Conservation (phyloP, 2,797 vertebrate genomes). For the Mus minutoides region DNA sequence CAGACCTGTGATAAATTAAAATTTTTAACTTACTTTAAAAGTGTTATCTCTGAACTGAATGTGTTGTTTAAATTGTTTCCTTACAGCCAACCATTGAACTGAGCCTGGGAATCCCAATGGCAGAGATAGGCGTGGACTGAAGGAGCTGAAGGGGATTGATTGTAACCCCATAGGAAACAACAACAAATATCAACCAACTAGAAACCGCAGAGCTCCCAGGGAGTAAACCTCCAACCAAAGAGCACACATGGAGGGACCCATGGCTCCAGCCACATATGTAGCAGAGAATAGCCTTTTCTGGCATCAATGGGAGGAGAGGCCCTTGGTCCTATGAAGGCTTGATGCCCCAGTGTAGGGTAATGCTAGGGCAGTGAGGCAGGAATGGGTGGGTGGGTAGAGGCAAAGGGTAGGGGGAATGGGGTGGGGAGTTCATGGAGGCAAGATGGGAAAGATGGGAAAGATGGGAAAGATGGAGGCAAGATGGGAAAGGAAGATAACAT, state of each 20-base stretch:
- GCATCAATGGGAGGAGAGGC: neutral
- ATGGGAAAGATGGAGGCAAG: neutral
- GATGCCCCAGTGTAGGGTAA: neutral
- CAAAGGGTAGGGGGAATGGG: neutral
- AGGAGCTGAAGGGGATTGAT: neutral
- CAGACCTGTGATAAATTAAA: conserved; percentile 3
- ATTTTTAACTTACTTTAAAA: conserved; percentile 14
- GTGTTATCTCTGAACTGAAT: neutral
- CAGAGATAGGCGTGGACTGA: neutral
- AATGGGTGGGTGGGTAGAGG: neutral
- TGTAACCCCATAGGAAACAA: neutral
- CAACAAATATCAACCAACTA: neutral
- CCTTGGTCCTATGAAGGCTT: neutral
- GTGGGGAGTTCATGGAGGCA: neutral
- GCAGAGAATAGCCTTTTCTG: neutral
- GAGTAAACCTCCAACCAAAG: neutral
- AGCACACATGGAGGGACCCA: neutral
- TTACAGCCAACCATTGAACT: neutral
- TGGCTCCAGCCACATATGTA: neutral
- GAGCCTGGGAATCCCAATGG: neutral
- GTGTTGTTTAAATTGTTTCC: conserved; percentile 26
- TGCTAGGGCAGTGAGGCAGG: neutral
- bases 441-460: neutral
- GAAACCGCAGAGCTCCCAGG: neutral
- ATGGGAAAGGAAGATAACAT: neutral